Evolutionary conservation across 92 coral and sea anemone genomes (phyloP).

Genomic region (Hydrozoanthus gracilis): DNA sequence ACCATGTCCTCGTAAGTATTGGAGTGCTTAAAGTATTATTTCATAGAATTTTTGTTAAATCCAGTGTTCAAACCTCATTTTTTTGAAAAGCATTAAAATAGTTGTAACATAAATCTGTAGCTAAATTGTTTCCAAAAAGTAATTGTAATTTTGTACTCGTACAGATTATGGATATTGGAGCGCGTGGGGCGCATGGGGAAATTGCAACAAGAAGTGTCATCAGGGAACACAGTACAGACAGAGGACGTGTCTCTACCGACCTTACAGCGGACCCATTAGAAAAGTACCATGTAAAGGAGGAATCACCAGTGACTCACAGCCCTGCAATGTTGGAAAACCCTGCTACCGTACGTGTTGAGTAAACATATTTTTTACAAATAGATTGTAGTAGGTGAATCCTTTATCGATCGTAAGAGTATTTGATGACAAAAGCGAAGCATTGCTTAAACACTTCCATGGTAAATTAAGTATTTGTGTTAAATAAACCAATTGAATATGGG

Average conservation of each 20-base stretch:
- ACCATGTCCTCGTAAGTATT: constrained; percentile 5
- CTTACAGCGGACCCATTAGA: background rate
- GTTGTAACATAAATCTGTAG: no score
- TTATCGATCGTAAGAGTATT: no score
- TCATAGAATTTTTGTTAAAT: no score
- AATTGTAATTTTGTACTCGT: background rate
- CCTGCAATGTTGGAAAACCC: constrained; percentile 36
- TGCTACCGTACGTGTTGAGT: constrained; percentile 19
- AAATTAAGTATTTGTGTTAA: no score
- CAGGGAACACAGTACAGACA: background rate
- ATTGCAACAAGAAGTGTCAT: background rate
- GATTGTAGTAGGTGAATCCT: no score
- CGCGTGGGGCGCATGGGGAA: background rate
- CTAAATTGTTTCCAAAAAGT: background rate
- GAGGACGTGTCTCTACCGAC: background rate
- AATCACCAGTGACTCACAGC: background rate
- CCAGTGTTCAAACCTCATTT: no score
- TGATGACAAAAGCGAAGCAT: no score
- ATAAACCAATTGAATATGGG: background rate
- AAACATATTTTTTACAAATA: no score
- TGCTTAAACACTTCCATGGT: no score
- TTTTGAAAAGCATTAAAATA: no score
- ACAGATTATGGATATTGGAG: constrained; percentile 5
- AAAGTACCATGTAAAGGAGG: constrained; percentile 28
- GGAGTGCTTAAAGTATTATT: no score